These are phyloP conservation scores for Macrotis lagotis DNA, from an alignment of 2,113 vertebrate species.

Conservation along the genomic window DNA sequence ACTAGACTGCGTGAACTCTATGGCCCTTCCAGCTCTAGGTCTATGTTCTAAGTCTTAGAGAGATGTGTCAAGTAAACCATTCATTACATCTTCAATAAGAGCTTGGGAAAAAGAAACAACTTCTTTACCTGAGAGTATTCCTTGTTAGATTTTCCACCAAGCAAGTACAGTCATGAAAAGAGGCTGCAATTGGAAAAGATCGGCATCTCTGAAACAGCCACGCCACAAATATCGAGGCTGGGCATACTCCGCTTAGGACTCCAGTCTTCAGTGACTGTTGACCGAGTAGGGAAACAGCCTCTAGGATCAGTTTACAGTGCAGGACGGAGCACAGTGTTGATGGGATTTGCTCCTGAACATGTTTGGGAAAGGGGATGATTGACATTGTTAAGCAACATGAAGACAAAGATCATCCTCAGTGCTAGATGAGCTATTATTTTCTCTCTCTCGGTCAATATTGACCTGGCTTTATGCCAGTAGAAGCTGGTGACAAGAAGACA, in stretches of 20 bases:
- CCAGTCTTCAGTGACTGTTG: neutral
- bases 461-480: conserved; percentile 1
- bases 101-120: conserved; percentile 39
- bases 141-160: neutral
- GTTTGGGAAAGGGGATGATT: neutral
- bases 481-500: conserved; percentile 27
- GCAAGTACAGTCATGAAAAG: neutral
- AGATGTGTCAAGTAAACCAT: conserved; percentile 12
- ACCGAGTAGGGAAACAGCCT: neutral
- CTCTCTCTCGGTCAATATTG: conserved; percentile 59
- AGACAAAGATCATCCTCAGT: neutral
- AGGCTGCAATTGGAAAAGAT: neutral
- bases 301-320: neutral
- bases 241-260: conserved; percentile 17
- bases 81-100: conserved; percentile 33
- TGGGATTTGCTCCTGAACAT: conserved; percentile 35
- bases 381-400: conserved; percentile 24
- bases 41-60: neutral
- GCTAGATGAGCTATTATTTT: conserved; percentile 16
- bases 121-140: neutral
- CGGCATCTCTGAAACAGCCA: neutral
- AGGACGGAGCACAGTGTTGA: neutral
- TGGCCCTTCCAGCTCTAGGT: neutral
- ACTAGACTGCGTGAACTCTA: neutral
- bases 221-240: neutral